These are phyloP conservation scores for Poecilia latipinna DNA, from an alignment of 2,113 vertebrate genomes.

Conservation along the genomic window DNA sequence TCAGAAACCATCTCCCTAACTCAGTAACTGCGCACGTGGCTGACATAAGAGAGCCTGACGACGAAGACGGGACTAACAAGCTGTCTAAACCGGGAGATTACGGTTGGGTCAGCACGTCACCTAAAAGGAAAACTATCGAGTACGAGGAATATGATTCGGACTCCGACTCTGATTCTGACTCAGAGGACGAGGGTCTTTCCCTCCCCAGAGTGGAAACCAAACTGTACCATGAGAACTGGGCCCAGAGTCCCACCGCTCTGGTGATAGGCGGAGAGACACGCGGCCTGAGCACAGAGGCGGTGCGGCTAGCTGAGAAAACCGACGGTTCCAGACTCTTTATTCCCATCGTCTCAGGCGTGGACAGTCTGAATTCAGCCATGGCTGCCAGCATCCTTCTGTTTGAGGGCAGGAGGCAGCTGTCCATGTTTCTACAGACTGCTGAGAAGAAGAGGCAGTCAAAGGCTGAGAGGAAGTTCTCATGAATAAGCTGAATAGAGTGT, in stretches of 20 bases:
- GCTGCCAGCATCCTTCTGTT: slow-evolving; percentile 91
- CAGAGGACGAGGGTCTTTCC: slow-evolving; percentile 16
- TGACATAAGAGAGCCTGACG: slow-evolving; percentile 61
- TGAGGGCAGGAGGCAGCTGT: slow-evolving; percentile 88
- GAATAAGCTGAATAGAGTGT: not conserved
- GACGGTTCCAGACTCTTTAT: slow-evolving; percentile 84
- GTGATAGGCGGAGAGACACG: slow-evolving; percentile 90
- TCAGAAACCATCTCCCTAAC: slow-evolving; percentile 79
- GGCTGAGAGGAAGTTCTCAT: slow-evolving; percentile 9
- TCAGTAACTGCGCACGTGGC: slow-evolving; percentile 82
- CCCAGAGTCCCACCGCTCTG: slow-evolving; percentile 78
- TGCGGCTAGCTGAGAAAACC: slow-evolving; percentile 80
- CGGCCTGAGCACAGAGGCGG: slow-evolving; percentile 84
- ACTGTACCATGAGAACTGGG: slow-evolving; percentile 85
- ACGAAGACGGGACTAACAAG: not conserved
- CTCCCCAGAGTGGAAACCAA: slow-evolving; percentile 75
- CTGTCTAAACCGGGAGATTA: slow-evolving; percentile 62
- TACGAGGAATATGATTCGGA: slow-evolving; percentile 66
- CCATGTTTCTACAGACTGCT: slow-evolving; percentile 48
- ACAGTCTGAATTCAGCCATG: slow-evolving; percentile 92
- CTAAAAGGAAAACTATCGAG: slow-evolving; percentile 15
- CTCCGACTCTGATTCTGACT: not conserved
- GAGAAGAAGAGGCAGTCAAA: slow-evolving; percentile 42
- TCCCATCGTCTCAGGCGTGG: slow-evolving; percentile 83
- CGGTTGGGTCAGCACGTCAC: slow-evolving; percentile 70